A percentile compares a stretch with the other conserved stretches of the same genome.
These are phyloP conservation scores for Ivindomyrus marchei DNA, from an alignment of 2,113 vertebrate genomes.

Conservation along the genomic window DNA sequence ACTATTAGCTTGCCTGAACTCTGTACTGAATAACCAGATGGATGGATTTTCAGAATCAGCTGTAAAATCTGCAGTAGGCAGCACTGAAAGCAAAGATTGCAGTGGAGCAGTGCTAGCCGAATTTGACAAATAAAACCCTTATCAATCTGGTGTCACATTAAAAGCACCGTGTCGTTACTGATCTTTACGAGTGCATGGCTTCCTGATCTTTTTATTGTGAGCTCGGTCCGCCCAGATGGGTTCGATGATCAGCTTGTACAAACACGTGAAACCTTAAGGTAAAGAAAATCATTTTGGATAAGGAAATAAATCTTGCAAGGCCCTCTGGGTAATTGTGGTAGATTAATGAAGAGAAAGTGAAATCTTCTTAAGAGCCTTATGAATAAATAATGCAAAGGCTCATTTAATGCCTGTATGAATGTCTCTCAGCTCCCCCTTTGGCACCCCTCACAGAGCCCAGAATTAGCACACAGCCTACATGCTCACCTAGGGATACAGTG, in stretches of 20 bases:
- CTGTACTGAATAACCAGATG: not conserved
- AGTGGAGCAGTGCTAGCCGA: not conserved
- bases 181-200: not conserved
- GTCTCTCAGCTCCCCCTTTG: not conserved
- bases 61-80: not conserved
- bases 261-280: not conserved
- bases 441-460: not conserved
- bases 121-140: not conserved
- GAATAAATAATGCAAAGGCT: slow-evolving; percentile 4
- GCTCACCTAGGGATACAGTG: not conserved
- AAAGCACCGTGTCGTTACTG: not conserved
- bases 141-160: not conserved
- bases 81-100: not conserved
- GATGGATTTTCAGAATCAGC: not conserved
- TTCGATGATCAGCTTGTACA: not conserved
- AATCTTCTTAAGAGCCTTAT: not conserved
- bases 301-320: not conserved
- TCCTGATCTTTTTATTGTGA: not conserved
- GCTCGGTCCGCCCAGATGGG: not conserved
- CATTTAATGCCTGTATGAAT: not conserved
- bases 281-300: not conserved
- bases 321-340: not conserved
- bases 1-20: not conserved
- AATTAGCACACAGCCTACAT: not conserved
- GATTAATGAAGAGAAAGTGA: not conserved